A percentile compares a stretch with the other conserved stretches of the same genome.
These are phyloP conservation scores for Cyclopterus lumpus DNA, from an alignment of 2,797 vertebrate genomes.

Conservation along the genomic window DNA sequence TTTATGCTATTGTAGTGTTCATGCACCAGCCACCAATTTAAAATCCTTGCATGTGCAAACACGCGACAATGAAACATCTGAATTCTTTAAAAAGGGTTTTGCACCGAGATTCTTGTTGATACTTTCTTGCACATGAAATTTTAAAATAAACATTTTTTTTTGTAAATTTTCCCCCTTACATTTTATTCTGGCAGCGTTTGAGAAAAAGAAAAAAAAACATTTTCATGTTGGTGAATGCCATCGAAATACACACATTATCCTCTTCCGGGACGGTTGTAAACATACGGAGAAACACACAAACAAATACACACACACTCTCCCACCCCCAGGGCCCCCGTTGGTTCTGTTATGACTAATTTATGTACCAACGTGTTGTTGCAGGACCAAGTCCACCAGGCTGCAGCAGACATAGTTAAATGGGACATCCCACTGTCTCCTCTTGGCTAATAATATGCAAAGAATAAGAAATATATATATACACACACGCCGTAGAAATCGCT, in stretches of 20 bases:
- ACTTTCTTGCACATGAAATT: neutral
- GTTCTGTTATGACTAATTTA: slow-evolving; percentile 67
- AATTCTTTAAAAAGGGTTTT: slow-evolving; percentile 3
- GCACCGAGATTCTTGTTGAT: neutral
- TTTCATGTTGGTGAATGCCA: neutral
- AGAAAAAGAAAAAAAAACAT: neutral
- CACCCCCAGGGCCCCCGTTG: slow-evolving; percentile 35
- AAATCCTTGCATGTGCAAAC: no score
- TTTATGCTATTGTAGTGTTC: no score
- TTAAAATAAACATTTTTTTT: neutral
- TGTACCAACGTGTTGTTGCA: slow-evolving; percentile 61
- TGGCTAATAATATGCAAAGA: slow-evolving; percentile 5
- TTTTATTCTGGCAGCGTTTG: neutral
- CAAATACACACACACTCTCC: neutral
- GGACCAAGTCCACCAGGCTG: slow-evolving; percentile 45
- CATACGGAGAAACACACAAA: slow-evolving; percentile 21
- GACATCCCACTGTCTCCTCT: neutral
- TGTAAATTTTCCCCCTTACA: no score
- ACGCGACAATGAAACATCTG: neutral
- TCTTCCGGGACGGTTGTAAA: neutral
- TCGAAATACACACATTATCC: neutral
- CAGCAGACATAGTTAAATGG: slow-evolving; percentile 32
- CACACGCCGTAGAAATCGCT: neutral
- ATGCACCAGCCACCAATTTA: no score
- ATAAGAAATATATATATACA: neutral